Conservation (phyloP, 1,140 invertebrate genomes). For the Olivierus martensii region DNA sequence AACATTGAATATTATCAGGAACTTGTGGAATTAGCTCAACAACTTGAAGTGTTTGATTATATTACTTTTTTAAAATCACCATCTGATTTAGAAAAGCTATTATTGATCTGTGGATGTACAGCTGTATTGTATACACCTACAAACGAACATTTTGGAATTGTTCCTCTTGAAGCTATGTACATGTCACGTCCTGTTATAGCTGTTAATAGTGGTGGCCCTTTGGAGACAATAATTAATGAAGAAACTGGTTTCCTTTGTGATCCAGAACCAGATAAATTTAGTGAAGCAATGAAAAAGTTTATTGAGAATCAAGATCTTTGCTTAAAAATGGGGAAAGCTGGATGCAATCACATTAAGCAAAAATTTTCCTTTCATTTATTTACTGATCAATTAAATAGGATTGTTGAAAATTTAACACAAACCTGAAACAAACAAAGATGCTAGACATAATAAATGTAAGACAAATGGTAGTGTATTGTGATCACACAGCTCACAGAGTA, state of each 20-base stretch:
- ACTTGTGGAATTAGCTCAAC: conserved; percentile 46
- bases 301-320: conserved; percentile 38
- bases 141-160: conserved; percentile 99
- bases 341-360: conserved; percentile 50
- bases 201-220: conserved; percentile 86
- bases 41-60: conserved; percentile 52
- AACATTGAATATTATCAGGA: conserved; percentile 80
- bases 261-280: conserved; percentile 51
- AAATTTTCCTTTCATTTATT: conserved; percentile 71
- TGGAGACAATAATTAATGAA: conserved; percentile 78
- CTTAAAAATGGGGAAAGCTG: conserved; percentile 50
- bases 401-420: conserved; percentile 30
- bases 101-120: conserved; percentile 54
- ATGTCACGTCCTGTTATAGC: conserved; percentile 84
- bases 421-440: no score
- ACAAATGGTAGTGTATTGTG: no score
- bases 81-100: conserved; percentile 65
- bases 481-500: no score
- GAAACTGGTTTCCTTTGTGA: conserved; percentile 80
- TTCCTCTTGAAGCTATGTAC: conserved; percentile 98
- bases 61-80: conserved; percentile 77
- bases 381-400: conserved; percentile 45
- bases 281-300: conserved; percentile 58
- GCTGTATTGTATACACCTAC: conserved; percentile 88
- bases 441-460: no score